Evolutionary conservation across 2,797 vertebrate genomes (phyloP).

Genomic region (Liasis olivaceus): DNA sequence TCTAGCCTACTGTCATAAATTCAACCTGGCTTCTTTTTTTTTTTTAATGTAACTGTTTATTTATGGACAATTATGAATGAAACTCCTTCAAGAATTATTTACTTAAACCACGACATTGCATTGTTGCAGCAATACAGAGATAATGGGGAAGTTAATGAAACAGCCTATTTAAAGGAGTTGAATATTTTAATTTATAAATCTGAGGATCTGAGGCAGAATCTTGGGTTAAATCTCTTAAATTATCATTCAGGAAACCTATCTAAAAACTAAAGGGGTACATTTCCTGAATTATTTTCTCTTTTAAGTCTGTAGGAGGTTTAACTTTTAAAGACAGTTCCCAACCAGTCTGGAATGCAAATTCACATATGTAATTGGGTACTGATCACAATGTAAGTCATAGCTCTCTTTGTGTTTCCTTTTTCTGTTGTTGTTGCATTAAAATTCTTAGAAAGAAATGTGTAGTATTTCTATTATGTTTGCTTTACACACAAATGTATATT

Average conservation of each 20-base stretch:
- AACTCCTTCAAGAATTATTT: conserved; percentile 50
- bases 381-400: neutral
- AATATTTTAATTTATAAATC: conserved; percentile 36
- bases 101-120: conserved; percentile 36
- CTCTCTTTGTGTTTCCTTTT: neutral
- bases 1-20: conserved; percentile 48
- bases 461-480: neutral
- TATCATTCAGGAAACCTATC: neutral
- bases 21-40: neutral
- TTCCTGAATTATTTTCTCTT: neutral
- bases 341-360: neutral
- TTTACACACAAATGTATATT: neutral
- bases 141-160: conserved; percentile 43
- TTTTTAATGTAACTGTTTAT: conserved; percentile 34
- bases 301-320: neutral
- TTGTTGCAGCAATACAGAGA: neutral
- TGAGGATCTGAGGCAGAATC: neutral
- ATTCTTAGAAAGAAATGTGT: neutral
- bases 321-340: neutral
- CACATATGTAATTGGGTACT: neutral
- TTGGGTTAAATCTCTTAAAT: neutral
- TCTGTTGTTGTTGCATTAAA: no score
- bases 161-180: conserved; percentile 25
- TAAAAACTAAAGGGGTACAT: neutral
- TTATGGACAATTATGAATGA: conserved; percentile 42